Conservation (phyloP, 1,140 invertebrate species). For the Condylostylus longicornis region DNA sequence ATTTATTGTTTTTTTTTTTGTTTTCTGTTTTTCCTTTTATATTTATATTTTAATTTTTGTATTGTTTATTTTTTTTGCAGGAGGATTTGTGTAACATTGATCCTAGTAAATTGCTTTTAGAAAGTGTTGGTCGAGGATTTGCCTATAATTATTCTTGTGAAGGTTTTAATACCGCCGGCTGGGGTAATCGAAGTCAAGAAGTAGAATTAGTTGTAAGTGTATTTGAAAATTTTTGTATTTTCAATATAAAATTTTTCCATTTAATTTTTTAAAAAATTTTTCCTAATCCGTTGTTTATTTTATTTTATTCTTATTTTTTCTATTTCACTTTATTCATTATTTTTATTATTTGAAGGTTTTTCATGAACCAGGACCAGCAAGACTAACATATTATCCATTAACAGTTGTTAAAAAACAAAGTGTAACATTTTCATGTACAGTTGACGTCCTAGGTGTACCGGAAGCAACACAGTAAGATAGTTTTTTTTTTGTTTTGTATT, state of each 20-base stretch:
- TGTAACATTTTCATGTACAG: slow-evolving; percentile 63
- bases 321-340: background rate
- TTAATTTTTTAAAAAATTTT: background rate
- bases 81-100: slow-evolving; percentile 62
- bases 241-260: background rate
- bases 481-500: too few species aligned
- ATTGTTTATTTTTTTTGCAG: slow-evolving; percentile 11
- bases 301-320: background rate
- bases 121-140: slow-evolving; percentile 65
- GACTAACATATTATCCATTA: slow-evolving; percentile 51
- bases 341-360: slow-evolving; percentile 16
- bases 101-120: slow-evolving; percentile 64
- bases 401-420: slow-evolving; percentile 63
- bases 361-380: slow-evolving; percentile 58
- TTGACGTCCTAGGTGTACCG: slow-evolving; percentile 64
- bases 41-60: too few species aligned
- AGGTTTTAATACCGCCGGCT: slow-evolving; percentile 71
- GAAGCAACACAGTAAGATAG: slow-evolving; percentile 41
- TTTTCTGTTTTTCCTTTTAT: too few species aligned
- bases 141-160: slow-evolving; percentile 87
- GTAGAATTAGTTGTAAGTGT: slow-evolving; percentile 41
- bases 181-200: slow-evolving; percentile 57
- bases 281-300: too few species aligned
- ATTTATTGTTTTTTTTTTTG: too few species aligned
- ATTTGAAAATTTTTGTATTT: background rate